A percentile compares a stretch with the other conserved stretches of the same genome.
Evolutionary conservation across 2,113 vertebrate species (phyloP).

Genomic region (Seriola quinqueradiata): DNA sequence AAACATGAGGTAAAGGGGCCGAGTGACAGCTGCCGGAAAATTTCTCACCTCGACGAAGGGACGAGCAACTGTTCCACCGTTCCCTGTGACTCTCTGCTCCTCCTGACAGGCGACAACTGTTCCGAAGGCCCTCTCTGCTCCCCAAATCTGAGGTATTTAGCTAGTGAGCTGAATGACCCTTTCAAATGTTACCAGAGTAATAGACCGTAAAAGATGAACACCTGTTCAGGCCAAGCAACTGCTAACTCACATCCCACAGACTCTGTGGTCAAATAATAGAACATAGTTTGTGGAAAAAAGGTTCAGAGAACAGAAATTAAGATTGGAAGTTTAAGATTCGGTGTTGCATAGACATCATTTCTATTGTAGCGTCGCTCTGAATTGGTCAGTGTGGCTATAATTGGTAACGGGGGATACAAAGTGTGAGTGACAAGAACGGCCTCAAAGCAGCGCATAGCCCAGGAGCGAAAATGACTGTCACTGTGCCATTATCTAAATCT

Average conservation of each 20-base stretch:
- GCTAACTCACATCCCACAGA: constrained; percentile 81
- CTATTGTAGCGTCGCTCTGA: constrained; percentile 27
- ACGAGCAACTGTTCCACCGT: constrained; percentile 89
- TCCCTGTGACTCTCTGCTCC: constrained; percentile 71
- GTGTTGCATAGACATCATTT: constrained; percentile 23
- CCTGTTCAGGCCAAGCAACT: constrained; percentile 95
- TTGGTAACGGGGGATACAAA: constrained; percentile 61
- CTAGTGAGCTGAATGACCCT: constrained; percentile 86
- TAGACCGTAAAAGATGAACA: constrained; percentile 84
- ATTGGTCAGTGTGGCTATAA: constrained; percentile 65
- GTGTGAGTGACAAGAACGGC: constrained; percentile 72
- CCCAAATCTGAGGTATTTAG: constrained; percentile 85
- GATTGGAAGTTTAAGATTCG: constrained; percentile 17
- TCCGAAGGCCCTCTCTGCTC: constrained; percentile 85
- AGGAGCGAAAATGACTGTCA: constrained; percentile 63
- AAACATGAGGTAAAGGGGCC: constrained; percentile 62
- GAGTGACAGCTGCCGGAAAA: constrained; percentile 88
- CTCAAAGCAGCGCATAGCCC: constrained; percentile 55
- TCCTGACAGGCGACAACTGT: constrained; percentile 92
- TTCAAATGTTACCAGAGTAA: constrained; percentile 88
- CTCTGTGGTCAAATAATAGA: constrained; percentile 49
- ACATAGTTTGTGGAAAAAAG: constrained; percentile 20
- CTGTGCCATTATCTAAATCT: constrained; percentile 66
- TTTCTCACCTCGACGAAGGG: constrained; percentile 81
- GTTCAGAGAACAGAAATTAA: constrained; percentile 38